These are phyloP conservation scores for Heliconius charithonia DNA, from an alignment of 2,888 invertebrate genomes.

Conservation along the genomic window DNA sequence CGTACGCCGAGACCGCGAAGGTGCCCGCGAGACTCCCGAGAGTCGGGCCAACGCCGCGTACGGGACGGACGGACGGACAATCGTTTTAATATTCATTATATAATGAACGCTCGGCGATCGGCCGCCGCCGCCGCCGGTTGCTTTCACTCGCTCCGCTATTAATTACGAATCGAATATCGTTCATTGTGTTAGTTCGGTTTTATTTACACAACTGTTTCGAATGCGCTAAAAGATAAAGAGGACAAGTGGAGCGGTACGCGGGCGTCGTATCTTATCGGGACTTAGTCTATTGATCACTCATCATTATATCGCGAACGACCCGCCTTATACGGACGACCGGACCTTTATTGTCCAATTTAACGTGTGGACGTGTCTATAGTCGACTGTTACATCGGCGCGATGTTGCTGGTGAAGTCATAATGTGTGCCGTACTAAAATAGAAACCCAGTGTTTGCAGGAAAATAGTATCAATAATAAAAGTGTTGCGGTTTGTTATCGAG, in stretches of 20 bases:
- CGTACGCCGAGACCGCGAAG: conserved; percentile 57
- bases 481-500: conserved; percentile 82
- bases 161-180: conserved; percentile 72
- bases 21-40: conserved; percentile 47
- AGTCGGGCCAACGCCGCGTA: conserved; percentile 61
- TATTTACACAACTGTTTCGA: conserved; percentile 82
- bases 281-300: conserved; percentile 80
- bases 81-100: conserved; percentile 80
- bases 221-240: conserved; percentile 80
- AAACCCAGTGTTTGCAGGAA: conserved; percentile 80
- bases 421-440: conserved; percentile 80
- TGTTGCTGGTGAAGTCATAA: conserved; percentile 82
- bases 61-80: conserved; percentile 62
- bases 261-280: conserved; percentile 79
- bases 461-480: conserved; percentile 80
- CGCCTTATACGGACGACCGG: conserved; percentile 78
- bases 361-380: conserved; percentile 64
- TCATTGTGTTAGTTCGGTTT: conserved; percentile 75
- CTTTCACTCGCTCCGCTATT: conserved; percentile 79
- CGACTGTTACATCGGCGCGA: conserved; percentile 70
- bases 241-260: conserved; percentile 70
- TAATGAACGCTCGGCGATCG: conserved; percentile 69
- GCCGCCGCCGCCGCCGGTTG: conserved; percentile 67
- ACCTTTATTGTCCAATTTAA: conserved; percentile 80
- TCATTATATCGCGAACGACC: conserved; percentile 78